phyloP scores from a whole-genome alignment of 2,113 vertebrate species.

The Phoenicopterus ruber region DNA sequence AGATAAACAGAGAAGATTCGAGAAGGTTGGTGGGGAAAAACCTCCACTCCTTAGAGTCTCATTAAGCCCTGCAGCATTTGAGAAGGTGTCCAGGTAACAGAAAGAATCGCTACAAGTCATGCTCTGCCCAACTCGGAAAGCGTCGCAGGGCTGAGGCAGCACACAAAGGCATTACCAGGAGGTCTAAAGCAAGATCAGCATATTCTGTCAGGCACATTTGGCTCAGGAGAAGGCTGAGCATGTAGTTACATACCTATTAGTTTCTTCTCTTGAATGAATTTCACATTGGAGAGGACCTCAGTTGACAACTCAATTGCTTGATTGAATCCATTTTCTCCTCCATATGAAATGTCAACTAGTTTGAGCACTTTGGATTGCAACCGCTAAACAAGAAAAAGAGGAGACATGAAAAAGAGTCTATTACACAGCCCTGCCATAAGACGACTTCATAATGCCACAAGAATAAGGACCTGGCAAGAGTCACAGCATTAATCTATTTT shows the following conservation, averaged over 20 bases:
- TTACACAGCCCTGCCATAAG: background rate
- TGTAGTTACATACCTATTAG: constrained; percentile 86
- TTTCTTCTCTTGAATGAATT: constrained; percentile 99
- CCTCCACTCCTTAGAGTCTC: background rate
- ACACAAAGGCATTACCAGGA: background rate
- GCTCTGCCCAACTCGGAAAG: background rate
- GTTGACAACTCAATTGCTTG: constrained; percentile 98
- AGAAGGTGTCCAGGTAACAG: background rate
- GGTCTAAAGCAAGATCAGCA: background rate
- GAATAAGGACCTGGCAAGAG: background rate
- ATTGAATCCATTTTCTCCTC: constrained; percentile 99
- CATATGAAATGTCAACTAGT: constrained; percentile 98
- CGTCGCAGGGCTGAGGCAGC: background rate
- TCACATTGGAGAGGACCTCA: constrained; percentile 98
- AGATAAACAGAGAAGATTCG: background rate
- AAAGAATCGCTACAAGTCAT: background rate
- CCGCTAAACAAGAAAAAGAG: constrained; percentile 71
- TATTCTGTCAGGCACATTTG: background rate
- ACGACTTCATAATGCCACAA: background rate
- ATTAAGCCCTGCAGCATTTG: background rate
- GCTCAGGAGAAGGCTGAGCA: background rate
- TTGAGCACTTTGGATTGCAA: constrained; percentile 99
- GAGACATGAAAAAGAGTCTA: background rate
- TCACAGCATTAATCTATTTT: background rate
- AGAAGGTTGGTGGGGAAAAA: background rate